Evolutionary conservation across 1,140 invertebrate genomes (phyloP).

Genomic region (Grapholita molesta): DNA sequence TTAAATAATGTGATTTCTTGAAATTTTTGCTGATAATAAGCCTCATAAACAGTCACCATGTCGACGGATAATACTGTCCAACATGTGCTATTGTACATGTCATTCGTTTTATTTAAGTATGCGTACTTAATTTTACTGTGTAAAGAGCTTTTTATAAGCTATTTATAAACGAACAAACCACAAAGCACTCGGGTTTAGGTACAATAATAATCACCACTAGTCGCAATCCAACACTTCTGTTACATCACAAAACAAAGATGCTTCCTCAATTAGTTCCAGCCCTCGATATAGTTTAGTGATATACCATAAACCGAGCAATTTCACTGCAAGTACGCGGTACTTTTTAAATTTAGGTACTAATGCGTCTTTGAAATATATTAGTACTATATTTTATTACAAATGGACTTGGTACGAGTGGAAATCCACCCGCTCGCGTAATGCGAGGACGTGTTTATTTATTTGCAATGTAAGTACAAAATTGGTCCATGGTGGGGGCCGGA

Average conservation of each 20-base stretch:
- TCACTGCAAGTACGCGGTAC: background rate
- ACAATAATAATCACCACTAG: slow-evolving; percentile 47
- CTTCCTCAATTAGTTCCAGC: slow-evolving; percentile 28
- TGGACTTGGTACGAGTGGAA: slow-evolving; percentile 51
- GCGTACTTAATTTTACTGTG: slow-evolving; percentile 39
- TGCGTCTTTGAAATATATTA: background rate
- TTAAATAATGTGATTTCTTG: background rate
- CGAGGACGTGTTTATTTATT: slow-evolving; percentile 60
- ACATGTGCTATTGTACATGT: slow-evolving; percentile 54
- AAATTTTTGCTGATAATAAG: slow-evolving; percentile 9
- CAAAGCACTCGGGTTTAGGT: slow-evolving; percentile 58
- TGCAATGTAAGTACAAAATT: slow-evolving; percentile 68
- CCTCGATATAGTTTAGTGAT: background rate
- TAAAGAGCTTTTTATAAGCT: slow-evolving; percentile 46
- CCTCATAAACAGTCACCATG: slow-evolving; percentile 21
- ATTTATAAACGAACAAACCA: slow-evolving; percentile 51
- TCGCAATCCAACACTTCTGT: slow-evolving; percentile 43
- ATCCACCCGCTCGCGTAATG: slow-evolving; percentile 40
- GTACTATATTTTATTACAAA: slow-evolving; percentile 41
- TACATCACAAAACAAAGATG: slow-evolving; percentile 34
- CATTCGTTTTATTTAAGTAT: slow-evolving; percentile 31
- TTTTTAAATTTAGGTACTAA: background rate
- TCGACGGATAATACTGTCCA: slow-evolving; percentile 38
- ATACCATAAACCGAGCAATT: background rate
- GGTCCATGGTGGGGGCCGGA: slow-evolving; percentile 56